phyloP scores from a whole-genome alignment of 2,113 vertebrate species.

The Falcunculus frontatus region DNA sequence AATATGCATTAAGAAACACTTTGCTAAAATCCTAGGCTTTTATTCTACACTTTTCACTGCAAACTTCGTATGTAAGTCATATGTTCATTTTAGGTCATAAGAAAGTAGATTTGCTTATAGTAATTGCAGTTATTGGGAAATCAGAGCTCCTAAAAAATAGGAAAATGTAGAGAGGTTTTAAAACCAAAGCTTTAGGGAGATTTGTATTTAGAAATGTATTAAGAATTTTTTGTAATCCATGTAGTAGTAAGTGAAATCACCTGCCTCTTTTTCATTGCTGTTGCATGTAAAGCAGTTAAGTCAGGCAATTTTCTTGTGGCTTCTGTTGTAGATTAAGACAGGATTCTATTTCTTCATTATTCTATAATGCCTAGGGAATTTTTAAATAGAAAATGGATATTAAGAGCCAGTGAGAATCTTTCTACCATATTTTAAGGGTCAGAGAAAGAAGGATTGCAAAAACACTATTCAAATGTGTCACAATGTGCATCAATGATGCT shows the following conservation, averaged over 20 bases:
- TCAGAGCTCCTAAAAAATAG: background rate
- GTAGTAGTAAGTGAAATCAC: background rate
- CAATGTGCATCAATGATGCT: slow-evolving; percentile 2
- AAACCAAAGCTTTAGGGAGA: background rate
- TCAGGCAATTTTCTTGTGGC: background rate
- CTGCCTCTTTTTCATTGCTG: background rate
- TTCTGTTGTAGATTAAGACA: background rate
- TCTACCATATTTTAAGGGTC: background rate
- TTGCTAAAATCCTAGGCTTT: background rate
- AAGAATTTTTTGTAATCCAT: background rate
- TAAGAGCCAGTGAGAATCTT: background rate
- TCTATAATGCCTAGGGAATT: background rate
- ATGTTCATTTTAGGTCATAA: background rate
- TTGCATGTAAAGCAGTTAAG: background rate
- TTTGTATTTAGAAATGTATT: background rate
- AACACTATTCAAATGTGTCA: background rate
- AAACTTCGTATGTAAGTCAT: background rate
- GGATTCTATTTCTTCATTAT: background rate
- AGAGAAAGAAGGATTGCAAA: background rate
- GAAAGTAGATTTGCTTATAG: background rate
- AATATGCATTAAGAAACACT: background rate
- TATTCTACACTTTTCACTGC: background rate
- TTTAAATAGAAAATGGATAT: background rate
- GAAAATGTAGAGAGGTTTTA: background rate
- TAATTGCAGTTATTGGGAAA: background rate